A percentile compares a stretch with the other conserved stretches of the same genome.
phyloP scores from a whole-genome alignment of 1,140 invertebrate genomes.

The Dreissena rostriformis region DNA sequence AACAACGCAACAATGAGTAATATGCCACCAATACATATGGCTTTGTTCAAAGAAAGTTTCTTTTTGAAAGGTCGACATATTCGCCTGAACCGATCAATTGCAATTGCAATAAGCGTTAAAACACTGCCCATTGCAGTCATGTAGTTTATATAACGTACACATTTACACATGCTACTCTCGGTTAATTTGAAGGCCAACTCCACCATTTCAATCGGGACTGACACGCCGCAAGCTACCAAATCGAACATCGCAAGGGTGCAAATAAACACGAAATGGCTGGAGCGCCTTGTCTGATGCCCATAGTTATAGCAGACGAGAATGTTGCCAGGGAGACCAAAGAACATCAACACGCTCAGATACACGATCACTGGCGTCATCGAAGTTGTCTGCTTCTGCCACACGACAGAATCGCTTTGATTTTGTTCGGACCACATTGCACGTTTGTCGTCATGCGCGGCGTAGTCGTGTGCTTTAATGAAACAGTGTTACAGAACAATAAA shows the following conservation, averaged over 20 bases:
- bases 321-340: slow-evolving; percentile 48
- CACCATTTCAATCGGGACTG: slow-evolving; percentile 64
- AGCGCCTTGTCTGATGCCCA: slow-evolving; percentile 10
- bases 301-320: slow-evolving; percentile 56
- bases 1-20: neutral
- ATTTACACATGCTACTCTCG: slow-evolving; percentile 56
- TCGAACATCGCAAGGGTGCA: slow-evolving; percentile 62
- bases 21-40: slow-evolving; percentile 24
- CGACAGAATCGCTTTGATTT: no score
- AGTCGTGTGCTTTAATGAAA: no score
- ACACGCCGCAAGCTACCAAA: slow-evolving; percentile 58
- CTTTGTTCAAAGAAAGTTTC: slow-evolving; percentile 28
- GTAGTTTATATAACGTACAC: slow-evolving; percentile 53
- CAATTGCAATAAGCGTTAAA: slow-evolving; percentile 58
- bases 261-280: slow-evolving; percentile 56
- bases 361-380: slow-evolving; percentile 48
- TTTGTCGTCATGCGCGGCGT: no score
- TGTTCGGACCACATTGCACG: no score
- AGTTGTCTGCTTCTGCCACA: slow-evolving; percentile 49
- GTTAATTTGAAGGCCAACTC: slow-evolving; percentile 58
- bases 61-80: slow-evolving; percentile 62
- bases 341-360: slow-evolving; percentile 54
- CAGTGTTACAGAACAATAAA: no score
- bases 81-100: slow-evolving; percentile 60
- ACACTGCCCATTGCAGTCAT: slow-evolving; percentile 56